Conservation (phyloP, 2,888 invertebrate species). For the Dryococelus australis region DNA sequence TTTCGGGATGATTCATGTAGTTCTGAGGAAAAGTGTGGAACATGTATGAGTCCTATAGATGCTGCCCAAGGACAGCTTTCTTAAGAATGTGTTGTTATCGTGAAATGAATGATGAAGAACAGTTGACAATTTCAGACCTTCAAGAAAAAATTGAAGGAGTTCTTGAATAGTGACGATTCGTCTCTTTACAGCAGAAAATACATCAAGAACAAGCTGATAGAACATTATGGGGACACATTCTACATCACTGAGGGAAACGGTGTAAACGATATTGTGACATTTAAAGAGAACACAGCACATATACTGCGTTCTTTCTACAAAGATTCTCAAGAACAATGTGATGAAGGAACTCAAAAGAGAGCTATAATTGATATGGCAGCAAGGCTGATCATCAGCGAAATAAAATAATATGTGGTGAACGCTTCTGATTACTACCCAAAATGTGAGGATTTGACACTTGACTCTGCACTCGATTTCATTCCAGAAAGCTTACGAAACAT, state of each 20-base stretch:
- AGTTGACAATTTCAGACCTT: too few relatives aligned
- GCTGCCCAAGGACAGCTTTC: neutral
- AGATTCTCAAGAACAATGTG: neutral
- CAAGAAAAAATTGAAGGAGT: too few relatives aligned
- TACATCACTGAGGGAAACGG: neutral
- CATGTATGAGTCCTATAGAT: neutral
- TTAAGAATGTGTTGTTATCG: constrained; percentile 6
- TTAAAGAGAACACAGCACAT: neutral
- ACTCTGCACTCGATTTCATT: constrained; percentile 12
- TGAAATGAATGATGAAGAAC: constrained; percentile 3
- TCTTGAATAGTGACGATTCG: neutral
- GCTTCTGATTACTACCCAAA: neutral
- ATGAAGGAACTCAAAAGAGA: too few relatives aligned
- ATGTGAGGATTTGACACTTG: neutral
- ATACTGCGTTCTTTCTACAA: neutral
- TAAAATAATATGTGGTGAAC: neutral
- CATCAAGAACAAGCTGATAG: neutral
- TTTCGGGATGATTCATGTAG: neutral
- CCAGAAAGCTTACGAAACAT: constrained; percentile 19
- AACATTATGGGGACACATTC: neutral
- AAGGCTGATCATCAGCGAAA: too few relatives aligned
- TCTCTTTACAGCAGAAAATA: neutral
- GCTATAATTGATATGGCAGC: too few relatives aligned
- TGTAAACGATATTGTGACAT: constrained; percentile 6
- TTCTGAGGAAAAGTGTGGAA: neutral